phyloP scores from a whole-genome alignment of 2,113 vertebrate genomes.

The Bungarus multicinctus region DNA sequence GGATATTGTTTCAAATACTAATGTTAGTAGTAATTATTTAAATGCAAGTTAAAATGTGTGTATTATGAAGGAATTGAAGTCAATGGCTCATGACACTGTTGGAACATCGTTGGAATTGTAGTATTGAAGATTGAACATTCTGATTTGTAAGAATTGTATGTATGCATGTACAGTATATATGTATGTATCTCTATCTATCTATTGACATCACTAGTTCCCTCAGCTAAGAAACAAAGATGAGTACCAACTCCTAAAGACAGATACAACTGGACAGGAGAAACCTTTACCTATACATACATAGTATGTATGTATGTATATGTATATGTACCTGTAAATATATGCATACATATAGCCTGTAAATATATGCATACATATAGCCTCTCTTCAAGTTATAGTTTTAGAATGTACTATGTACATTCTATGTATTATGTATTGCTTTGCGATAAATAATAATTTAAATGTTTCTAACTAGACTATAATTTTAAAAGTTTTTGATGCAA shows the following conservation, averaged over 20 bases:
- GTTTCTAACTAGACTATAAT: neutral
- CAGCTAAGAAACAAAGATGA: too few species aligned
- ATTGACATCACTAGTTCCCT: too few species aligned
- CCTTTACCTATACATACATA: too few species aligned
- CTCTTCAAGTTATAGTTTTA: neutral
- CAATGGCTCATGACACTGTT: neutral
- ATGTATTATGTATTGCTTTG: too few species aligned
- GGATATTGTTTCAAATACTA: neutral
- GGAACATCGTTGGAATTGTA: neutral
- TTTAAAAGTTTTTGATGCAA: neutral
- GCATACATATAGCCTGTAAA: too few species aligned
- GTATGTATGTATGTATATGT: too few species aligned
- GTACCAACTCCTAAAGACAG: too few species aligned
- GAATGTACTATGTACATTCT: too few species aligned
- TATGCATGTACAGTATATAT: too few species aligned
- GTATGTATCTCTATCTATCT: too few species aligned
- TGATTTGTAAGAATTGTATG: neutral
- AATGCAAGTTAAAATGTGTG: neutral
- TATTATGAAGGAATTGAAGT: neutral
- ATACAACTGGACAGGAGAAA: too few species aligned
- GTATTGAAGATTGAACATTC: neutral
- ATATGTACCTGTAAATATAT: too few species aligned
- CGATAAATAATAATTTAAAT: neutral
- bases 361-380: neutral
- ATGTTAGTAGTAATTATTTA: neutral